These are phyloP conservation scores for Zaprionus obscuricornis DNA, from an alignment of 2,888 invertebrate species.

Conservation along the genomic window DNA sequence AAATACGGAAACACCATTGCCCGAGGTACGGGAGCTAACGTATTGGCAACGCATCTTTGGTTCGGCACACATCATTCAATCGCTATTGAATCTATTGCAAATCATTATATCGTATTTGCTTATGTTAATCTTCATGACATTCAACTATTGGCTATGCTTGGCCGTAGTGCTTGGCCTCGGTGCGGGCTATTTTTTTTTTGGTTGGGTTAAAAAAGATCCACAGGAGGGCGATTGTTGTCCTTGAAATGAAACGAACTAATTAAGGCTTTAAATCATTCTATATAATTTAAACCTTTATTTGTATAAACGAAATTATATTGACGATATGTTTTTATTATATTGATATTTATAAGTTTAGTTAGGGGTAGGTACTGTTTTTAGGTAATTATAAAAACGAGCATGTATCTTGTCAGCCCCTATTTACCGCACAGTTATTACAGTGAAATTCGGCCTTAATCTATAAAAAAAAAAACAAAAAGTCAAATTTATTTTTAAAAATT, in stretches of 20 bases:
- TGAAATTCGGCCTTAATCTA: constrained; percentile 4
- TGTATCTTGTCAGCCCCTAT: constrained; percentile 34
- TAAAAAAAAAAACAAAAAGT: constrained; percentile 54
- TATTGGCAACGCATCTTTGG: constrained; percentile 67
- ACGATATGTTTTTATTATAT: constrained; percentile 3
- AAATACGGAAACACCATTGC: constrained; percentile 57
- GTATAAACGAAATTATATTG: background rate
- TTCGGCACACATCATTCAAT: constrained; percentile 76
- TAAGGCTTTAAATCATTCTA: too few relatives aligned
- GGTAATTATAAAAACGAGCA: constrained; percentile 22
- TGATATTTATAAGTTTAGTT: background rate
- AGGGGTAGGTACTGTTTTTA: constrained; percentile 8
- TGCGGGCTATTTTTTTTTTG: constrained; percentile 81
- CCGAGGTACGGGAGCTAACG: constrained; percentile 56
- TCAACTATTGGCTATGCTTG: constrained; percentile 82
- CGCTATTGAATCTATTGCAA: constrained; percentile 78
- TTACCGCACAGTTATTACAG: constrained; percentile 57
- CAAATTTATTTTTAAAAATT: constrained; percentile 56
- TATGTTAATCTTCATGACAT: constrained; percentile 83
- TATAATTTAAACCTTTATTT: background rate
- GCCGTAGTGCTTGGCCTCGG: constrained; percentile 81
- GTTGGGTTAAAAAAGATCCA: constrained; percentile 77
- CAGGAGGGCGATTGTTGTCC: constrained; percentile 81
- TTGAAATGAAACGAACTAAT: constrained; percentile 40
- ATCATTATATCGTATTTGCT: constrained; percentile 80